phyloP scores from a whole-genome alignment of 2,797 vertebrate species.

The Macrochelys suwanniensis region DNA sequence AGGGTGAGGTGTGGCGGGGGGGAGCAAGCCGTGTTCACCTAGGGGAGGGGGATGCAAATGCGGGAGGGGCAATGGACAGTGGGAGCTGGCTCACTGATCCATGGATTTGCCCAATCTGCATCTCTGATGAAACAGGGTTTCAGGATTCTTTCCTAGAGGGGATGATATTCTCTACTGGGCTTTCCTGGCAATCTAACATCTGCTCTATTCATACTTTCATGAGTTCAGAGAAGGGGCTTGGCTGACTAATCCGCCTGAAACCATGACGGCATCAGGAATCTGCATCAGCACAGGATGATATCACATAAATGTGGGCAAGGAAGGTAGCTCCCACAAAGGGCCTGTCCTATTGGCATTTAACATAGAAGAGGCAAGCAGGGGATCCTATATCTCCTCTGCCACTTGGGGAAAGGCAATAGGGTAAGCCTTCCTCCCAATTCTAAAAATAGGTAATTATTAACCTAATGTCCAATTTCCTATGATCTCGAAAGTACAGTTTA shows the following conservation, averaged over 20 bases:
- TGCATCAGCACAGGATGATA: neutral
- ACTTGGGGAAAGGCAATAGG: no score
- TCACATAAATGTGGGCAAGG: neutral
- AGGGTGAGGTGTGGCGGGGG: neutral
- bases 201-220: neutral
- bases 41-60: neutral
- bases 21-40: neutral
- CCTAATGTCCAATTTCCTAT: no score
- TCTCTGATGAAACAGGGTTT: rapidly evolving
- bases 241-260: slow-evolving; percentile 12
- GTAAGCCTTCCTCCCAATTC: no score
- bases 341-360: slow-evolving; percentile 1
- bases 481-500: no score
- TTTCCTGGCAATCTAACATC: neutral
- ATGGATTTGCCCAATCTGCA: neutral
- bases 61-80: neutral
- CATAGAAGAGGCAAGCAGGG: neutral
- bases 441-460: no score
- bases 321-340: neutral
- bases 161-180: neutral
- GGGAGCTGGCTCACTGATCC: neutral
- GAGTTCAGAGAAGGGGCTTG: neutral
- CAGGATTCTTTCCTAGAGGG: neutral
- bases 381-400: no score
- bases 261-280: rapidly evolving